Conservation (phyloP, 2,113 vertebrate genomes). For the Pithys albifrons region DNA sequence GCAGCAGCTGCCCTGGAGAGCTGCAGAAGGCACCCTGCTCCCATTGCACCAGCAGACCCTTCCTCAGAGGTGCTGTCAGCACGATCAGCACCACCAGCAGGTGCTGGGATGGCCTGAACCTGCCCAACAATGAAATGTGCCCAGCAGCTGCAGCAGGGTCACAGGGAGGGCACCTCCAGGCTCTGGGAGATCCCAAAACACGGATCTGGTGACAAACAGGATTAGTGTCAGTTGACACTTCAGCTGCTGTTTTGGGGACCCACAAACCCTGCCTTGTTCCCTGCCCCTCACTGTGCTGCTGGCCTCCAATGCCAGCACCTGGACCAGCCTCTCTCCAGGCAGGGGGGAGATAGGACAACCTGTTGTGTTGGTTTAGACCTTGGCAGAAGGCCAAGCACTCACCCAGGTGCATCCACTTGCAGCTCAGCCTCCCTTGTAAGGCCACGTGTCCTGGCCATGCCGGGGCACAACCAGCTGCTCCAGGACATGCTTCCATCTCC, state of each 20-base stretch:
- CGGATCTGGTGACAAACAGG: accelerated
- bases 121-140: neutral
- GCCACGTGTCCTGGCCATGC: accelerated
- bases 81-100: neutral
- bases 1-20: neutral
- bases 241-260: neutral
- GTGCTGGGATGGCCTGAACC: neutral
- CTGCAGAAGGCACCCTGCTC: neutral
- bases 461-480: neutral
- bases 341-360: neutral
- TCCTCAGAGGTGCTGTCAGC: neutral
- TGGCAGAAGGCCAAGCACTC: no score
- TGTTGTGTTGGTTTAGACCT: no score
- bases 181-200: neutral
- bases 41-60: neutral
- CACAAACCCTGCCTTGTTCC: neutral
- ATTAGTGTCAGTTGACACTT: neutral
- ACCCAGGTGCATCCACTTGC: neutral
- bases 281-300: neutral
- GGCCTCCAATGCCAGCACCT: neutral
- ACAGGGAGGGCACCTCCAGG: neutral
- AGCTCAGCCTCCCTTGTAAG: neutral
- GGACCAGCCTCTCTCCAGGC: neutral
- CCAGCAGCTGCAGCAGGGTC: neutral
- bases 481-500: neutral